phyloP scores from a whole-genome alignment of 2,113 vertebrate species.

The Ptychochromis oligacanthus region DNA sequence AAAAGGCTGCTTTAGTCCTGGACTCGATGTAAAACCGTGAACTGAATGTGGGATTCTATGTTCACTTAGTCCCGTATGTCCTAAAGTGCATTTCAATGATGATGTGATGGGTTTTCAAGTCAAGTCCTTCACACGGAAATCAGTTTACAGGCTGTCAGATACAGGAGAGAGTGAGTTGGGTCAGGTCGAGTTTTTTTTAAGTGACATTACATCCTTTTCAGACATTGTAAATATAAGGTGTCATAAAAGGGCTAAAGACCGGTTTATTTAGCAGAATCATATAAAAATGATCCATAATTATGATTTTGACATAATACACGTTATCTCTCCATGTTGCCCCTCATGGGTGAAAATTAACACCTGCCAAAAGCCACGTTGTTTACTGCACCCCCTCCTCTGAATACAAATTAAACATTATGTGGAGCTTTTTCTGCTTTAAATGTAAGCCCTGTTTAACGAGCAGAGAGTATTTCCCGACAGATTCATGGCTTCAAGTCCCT shows the following conservation, averaged over 20 bases:
- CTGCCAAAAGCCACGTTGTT: slow-evolving; percentile 38
- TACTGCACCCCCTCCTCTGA: background rate
- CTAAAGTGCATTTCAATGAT: background rate
- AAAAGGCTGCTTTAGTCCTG: background rate
- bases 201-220: background rate
- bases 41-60: background rate
- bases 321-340: slow-evolving; percentile 15
- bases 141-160: background rate
- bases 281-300: slow-evolving; percentile 20
- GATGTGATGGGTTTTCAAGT: background rate
- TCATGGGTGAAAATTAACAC: slow-evolving; percentile 23
- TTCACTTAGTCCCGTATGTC: background rate
- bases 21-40: too few relatives aligned
- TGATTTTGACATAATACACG: slow-evolving; percentile 6
- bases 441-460: background rate
- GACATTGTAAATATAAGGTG: background rate
- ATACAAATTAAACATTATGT: background rate
- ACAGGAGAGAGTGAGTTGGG: background rate
- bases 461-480: background rate
- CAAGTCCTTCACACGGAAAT: background rate
- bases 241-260: background rate
- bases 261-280: background rate
- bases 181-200: background rate
- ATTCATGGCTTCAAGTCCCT: background rate
- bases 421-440: slow-evolving; percentile 10